phyloP scores from a whole-genome alignment of 2,797 vertebrate genomes.

The Semotilus atromaculatus region DNA sequence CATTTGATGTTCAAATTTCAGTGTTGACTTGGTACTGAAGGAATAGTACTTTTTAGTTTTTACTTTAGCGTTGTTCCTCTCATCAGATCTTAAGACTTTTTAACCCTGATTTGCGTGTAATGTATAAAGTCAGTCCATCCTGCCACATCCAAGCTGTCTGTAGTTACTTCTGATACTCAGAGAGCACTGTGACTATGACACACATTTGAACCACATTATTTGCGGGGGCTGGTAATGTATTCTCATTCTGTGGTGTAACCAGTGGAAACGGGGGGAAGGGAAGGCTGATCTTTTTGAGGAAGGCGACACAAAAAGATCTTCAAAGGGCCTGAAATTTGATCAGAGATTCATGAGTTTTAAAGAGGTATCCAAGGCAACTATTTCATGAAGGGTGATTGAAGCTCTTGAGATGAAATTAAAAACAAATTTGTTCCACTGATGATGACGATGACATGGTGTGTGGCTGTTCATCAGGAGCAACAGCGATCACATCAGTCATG shows the following conservation, averaged over 20 bases:
- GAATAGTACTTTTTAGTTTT: background rate
- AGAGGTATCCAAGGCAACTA: conserved; percentile 57
- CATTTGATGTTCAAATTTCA: background rate
- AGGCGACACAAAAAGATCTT: conserved; percentile 41
- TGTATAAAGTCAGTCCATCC: background rate
- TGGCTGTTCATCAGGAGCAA: background rate
- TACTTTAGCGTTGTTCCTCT: background rate
- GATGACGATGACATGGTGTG: background rate
- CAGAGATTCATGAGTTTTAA: conserved; percentile 37
- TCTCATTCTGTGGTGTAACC: background rate
- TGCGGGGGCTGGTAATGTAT: background rate
- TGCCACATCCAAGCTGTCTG: background rate
- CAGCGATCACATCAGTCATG: background rate
- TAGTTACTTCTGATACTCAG: background rate
- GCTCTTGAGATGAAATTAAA: conserved; percentile 28
- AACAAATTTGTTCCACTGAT: background rate
- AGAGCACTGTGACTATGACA: background rate
- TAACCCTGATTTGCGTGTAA: background rate
- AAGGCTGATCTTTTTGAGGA: conserved; percentile 33
- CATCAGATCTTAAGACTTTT: background rate
- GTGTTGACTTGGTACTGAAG: background rate
- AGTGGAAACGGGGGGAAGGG: background rate
- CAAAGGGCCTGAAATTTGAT: conserved; percentile 48
- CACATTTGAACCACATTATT: background rate
- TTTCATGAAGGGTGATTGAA: conserved; percentile 19